Evolutionary conservation across 2,113 vertebrate species (phyloP).

Genomic region (Cyphomyrus discorhynchus): DNA sequence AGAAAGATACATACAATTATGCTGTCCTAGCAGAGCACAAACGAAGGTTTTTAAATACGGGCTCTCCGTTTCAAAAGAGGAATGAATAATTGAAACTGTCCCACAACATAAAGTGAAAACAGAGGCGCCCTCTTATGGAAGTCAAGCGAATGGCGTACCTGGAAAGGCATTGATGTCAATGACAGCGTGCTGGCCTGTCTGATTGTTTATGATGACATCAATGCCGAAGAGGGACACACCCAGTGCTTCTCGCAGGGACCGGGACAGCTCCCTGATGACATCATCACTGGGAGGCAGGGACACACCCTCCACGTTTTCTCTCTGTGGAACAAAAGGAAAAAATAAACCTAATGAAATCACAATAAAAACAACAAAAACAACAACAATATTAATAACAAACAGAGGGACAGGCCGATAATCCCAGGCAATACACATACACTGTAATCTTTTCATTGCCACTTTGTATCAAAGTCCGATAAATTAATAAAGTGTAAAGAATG

Average conservation of each 20-base stretch:
- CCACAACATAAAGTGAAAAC: not conserved
- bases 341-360: not conserved
- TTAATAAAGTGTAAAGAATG: not conserved
- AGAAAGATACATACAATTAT: not conserved
- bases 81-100: not conserved
- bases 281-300: slow-evolving; percentile 84
- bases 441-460: not conserved
- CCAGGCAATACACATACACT: not conserved
- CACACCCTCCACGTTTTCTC: slow-evolving; percentile 90
- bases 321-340: slow-evolving; percentile 49
- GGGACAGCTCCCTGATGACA: slow-evolving; percentile 84
- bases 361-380: not conserved
- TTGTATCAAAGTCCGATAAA: not conserved
- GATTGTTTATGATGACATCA: slow-evolving; percentile 96
- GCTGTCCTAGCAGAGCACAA: not conserved
- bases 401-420: not conserved
- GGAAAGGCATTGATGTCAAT: slow-evolving; percentile 98
- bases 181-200: slow-evolving; percentile 88
- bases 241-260: slow-evolving; percentile 76
- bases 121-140: not conserved
- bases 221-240: slow-evolving; percentile 93
- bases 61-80: not conserved
- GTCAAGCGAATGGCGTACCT: slow-evolving; percentile 55
- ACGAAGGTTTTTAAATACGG: not conserved
- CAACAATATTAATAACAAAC: not conserved